These are phyloP conservation scores for Periparus ater DNA, from an alignment of 2,797 vertebrate species.

Conservation along the genomic window DNA sequence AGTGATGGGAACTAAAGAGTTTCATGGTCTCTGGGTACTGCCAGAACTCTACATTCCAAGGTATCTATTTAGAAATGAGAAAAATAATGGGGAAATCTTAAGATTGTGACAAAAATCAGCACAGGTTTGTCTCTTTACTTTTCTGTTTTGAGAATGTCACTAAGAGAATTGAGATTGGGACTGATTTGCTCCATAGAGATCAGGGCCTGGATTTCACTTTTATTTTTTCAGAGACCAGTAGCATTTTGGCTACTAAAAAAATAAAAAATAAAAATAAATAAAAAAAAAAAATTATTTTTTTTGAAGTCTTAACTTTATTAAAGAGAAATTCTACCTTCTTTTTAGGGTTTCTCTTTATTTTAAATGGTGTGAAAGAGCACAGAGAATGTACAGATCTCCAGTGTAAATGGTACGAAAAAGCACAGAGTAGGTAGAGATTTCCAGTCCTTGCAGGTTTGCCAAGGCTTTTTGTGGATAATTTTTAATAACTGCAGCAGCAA, in stretches of 20 bases:
- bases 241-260: not conserved
- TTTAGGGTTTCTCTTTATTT: not conserved
- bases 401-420: not conserved
- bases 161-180: not conserved
- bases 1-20: rapidly evolving
- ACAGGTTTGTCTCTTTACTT: not conserved
- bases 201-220: not conserved
- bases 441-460: not conserved
- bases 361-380: not conserved
- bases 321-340: not conserved
- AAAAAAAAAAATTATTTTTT: not conserved
- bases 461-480: not conserved
- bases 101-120: not conserved
- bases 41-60: not conserved
- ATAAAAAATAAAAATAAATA: not conserved
- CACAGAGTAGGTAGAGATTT: not conserved
- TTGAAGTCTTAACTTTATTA: not conserved
- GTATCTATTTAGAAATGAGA: not conserved
- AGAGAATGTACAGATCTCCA: not conserved
- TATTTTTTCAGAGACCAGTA: not conserved
- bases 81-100: not conserved
- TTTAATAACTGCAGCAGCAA: not conserved
- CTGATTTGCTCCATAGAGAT: not conserved
- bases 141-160: not conserved
- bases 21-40: not conserved